Evolutionary conservation across 2,113 vertebrate species (phyloP).

Genomic region (Pao palembangensis): DNA sequence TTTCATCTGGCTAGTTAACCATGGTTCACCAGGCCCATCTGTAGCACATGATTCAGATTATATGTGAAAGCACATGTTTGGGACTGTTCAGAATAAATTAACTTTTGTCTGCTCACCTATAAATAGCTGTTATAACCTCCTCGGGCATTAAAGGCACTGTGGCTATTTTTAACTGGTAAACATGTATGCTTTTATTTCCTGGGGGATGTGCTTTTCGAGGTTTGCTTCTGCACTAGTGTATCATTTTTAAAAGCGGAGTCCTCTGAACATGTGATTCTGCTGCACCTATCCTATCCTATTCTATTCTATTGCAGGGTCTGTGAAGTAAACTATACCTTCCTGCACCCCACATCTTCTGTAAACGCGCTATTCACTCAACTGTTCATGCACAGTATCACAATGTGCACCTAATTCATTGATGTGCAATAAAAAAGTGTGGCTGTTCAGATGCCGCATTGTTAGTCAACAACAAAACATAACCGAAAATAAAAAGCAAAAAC

Average conservation of each 20-base stretch:
- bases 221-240: conserved; percentile 13
- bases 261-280: conserved; percentile 11
- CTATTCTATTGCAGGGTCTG: too few species aligned
- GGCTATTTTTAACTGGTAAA: conserved; percentile 55
- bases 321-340: too few species aligned
- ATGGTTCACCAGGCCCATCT: conserved; percentile 52
- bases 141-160: conserved; percentile 56
- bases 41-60: conserved; percentile 38
- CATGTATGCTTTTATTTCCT: conserved; percentile 9
- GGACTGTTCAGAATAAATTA: conserved; percentile 42
- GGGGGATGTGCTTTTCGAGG: conserved; percentile 32
- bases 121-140: conserved; percentile 44
- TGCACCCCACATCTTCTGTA: too few species aligned
- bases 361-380: too few species aligned
- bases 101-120: conserved; percentile 54
- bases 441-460: too few species aligned
- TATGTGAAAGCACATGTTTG: conserved; percentile 33
- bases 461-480: not conserved
- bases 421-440: too few species aligned
- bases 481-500: not conserved
- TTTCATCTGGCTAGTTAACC: conserved; percentile 44
- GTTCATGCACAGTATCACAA: too few species aligned
- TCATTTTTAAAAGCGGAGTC: conserved; percentile 15
- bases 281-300: not conserved
- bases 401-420: too few species aligned